Conservation (phyloP, 2,888 invertebrate species). For the Elegia similella region DNA sequence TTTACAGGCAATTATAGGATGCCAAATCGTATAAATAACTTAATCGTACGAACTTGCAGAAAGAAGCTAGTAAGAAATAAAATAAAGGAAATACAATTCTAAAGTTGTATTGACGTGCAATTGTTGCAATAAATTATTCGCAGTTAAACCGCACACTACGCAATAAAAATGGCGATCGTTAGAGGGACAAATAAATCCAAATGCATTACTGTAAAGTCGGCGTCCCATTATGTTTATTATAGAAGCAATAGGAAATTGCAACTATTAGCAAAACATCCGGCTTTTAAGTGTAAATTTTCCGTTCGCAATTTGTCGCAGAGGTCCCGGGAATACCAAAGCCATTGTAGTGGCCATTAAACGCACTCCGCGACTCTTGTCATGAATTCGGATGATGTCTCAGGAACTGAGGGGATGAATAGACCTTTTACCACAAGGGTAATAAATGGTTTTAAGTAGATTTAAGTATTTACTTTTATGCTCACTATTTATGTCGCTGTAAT, state of each 20-base stretch:
- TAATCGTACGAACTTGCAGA: too few species aligned
- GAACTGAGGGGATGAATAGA: constrained; percentile 21
- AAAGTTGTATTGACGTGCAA: background rate
- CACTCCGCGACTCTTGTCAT: constrained; percentile 30
- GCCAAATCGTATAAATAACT: background rate
- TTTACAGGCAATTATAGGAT: background rate
- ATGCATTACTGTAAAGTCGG: constrained; percentile 46
- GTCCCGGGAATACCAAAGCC: constrained; percentile 31
- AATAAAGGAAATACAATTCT: background rate
- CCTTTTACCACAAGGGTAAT: background rate
- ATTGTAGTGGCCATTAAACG: constrained; percentile 45
- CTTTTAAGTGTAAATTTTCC: constrained; percentile 80
- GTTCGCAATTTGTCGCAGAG: constrained; percentile 70
- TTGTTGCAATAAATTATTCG: background rate
- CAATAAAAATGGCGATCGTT: constrained; percentile 26
- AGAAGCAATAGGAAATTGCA: constrained; percentile 73
- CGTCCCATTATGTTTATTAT: constrained; percentile 56
- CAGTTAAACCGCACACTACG: constrained; percentile 25
- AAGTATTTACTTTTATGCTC: constrained; percentile 21
- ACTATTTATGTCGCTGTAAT: background rate
- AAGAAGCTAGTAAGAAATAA: background rate
- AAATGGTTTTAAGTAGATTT: constrained; percentile 21
- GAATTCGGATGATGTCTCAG: constrained; percentile 36
- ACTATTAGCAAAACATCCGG: constrained; percentile 73
- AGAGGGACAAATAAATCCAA: constrained; percentile 38